Base-by-base conservation (phyloP, 2,888 invertebrate genomes). In the Copidosoma aretas region DNA sequence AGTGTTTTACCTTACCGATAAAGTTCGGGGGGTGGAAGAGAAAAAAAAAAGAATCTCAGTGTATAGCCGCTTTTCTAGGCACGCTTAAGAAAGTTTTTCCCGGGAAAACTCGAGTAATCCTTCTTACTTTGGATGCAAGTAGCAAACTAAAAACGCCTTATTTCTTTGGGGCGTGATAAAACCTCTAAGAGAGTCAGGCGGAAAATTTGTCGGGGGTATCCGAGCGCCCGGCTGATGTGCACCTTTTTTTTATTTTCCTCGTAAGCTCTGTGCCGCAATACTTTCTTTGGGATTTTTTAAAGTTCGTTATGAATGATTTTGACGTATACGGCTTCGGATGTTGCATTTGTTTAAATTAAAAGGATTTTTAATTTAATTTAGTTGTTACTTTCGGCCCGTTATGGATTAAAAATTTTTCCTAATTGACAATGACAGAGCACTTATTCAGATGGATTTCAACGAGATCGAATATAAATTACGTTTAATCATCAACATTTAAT, bases 71-170 rank as follows among this genome's bases (percentile, higher is more conserved):
- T 52, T 43, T 15, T n/a, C 14, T 49, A 3, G 14, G 10, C 49
- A 22, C 24, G 59, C 59, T 59, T 15, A 59, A 21, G n/a, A 64
- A 68, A 68, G 56, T 67, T 67, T 62, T 10, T 32, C 49, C 21
- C 39, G 25, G 24, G n/a, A 25, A 60, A 67, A 56, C 63, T 60
- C 10, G 41, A 57, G 52, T 57, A 64, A 64, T 60, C 54, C 60
- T 24, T 59, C 60, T 24, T 49, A 60, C 63, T 64, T 64, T 64
- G 10, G 53, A 14, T 52, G 17, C 53, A 12, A 57, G 21, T 51
- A 61, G 49, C 61, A 43, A 57, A 67, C 63, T 63, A 46, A 67
- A 53, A 67, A 63, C 63, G 49, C 62, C 67, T 58, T 58, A 58
- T 63, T 59, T 51, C 1, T 49, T 10, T 46, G 43, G 25, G 49